Evolutionary conservation across 2,888 invertebrate species (phyloP).

Genomic region (Meloe dianella): DNA sequence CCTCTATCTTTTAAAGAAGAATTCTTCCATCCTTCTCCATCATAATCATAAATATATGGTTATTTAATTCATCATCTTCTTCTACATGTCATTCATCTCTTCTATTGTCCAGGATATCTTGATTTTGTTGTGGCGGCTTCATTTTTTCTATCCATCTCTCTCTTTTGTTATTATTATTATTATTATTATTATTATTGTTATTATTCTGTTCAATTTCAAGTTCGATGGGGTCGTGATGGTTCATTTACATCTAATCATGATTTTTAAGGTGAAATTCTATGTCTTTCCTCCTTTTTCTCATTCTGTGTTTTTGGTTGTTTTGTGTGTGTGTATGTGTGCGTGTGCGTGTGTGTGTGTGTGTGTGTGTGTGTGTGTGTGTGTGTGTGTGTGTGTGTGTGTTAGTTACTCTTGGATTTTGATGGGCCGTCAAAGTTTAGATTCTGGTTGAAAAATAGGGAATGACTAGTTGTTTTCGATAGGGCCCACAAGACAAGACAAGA

Average conservation of each 20-base stretch:
- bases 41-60: conserved; percentile 13
- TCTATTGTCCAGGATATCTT: conserved; percentile 40
- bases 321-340: too few species aligned
- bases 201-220: conserved; percentile 5
- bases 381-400: too few species aligned
- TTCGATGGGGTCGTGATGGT: conserved; percentile 8
- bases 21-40: conserved; percentile 6
- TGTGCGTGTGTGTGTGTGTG: too few species aligned
- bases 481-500: too few species aligned
- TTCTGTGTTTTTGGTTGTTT: too few species aligned
- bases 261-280: not conserved
- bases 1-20: not conserved
- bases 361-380: too few species aligned
- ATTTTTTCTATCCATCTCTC: conserved; percentile 6
- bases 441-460: too few species aligned
- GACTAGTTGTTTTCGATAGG: too few species aligned
- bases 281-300: too few species aligned
- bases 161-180: conserved; percentile 5
- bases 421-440: too few species aligned
- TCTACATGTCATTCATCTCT: conserved; percentile 43
- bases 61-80: conserved; percentile 1
- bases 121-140: conserved; percentile 26
- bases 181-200: conserved; percentile 13
- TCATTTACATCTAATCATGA: not conserved
- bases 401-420: too few species aligned